These are phyloP conservation scores for Parapristionchus giblindavisi DNA, from an alignment of 2,888 invertebrate species.

Conservation along the genomic window DNA sequence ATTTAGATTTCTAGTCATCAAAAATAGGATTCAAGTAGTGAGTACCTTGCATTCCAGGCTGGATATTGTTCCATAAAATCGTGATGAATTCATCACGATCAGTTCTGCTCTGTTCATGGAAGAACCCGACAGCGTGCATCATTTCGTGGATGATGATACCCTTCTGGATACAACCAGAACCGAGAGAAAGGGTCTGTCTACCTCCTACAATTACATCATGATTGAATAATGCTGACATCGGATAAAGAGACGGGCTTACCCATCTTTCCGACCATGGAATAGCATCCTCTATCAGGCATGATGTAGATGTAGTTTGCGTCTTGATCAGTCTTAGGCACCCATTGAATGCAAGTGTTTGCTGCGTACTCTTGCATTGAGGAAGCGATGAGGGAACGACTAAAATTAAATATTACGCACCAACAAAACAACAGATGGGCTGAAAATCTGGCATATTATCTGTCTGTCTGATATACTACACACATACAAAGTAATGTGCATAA, in stretches of 20 bases:
- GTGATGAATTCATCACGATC: conserved; percentile 66
- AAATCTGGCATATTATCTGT: no score
- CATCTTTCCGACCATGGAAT: conserved; percentile 68
- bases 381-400: conserved; percentile 67
- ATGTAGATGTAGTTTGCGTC: conserved; percentile 69
- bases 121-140: conserved; percentile 69
- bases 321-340: conserved; percentile 63
- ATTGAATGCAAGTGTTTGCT: conserved; percentile 64
- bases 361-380: conserved; percentile 68
- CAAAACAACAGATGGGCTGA: not conserved
- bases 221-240: not conserved
- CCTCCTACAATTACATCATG: conserved; percentile 48
- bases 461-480: not conserved
- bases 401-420: conserved; percentile 38
- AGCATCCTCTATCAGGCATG: conserved; percentile 68
- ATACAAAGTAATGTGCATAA: not conserved
- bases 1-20: no score
- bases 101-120: conserved; percentile 64
- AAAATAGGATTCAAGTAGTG: not conserved
- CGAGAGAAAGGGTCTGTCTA: conserved; percentile 63
- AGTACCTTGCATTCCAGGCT: conserved; percentile 65
- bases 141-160: conserved; percentile 68
- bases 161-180: conserved; percentile 68
- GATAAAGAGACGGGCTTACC: conserved; percentile 40
- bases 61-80: conserved; percentile 68